Conservation (phyloP, 2,888 invertebrate species). For the Hemicrepidius hirtus region DNA sequence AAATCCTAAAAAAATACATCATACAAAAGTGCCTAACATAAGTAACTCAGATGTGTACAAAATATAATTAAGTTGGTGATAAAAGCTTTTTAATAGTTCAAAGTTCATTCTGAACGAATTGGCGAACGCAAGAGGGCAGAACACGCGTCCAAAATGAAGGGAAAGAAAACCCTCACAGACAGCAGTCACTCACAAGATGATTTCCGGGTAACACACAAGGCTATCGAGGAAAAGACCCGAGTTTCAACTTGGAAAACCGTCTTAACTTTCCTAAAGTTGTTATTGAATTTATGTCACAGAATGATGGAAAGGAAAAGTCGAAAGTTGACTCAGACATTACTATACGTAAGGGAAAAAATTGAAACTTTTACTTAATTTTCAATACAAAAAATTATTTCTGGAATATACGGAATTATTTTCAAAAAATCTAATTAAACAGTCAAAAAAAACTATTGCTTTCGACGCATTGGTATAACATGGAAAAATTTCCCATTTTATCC, state of each 20-base stretch:
- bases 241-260: conserved; percentile 16
- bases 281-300: conserved; percentile 17
- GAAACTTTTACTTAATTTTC: too few species aligned
- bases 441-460: too few species aligned
- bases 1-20: not conserved
- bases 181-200: conserved; percentile 23
- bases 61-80: conserved; percentile 1
- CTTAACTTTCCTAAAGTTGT: conserved; percentile 5
- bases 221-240: not conserved
- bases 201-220: conserved; percentile 16
- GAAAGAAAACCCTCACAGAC: conserved; percentile 3
- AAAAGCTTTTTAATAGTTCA: not conserved
- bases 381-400: too few species aligned
- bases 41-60: not conserved
- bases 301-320: not conserved
- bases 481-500: too few species aligned
- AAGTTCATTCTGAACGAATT: conserved; percentile 8
- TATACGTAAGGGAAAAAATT: too few species aligned
- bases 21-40: not conserved
- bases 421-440: too few species aligned
- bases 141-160: conserved; percentile 11
- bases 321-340: too few species aligned
- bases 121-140: not conserved
- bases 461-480: too few species aligned
- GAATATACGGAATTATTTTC: too few species aligned